Evolutionary conservation across 2,888 invertebrate genomes (phyloP).

Genomic region (Mantis religiosa): DNA sequence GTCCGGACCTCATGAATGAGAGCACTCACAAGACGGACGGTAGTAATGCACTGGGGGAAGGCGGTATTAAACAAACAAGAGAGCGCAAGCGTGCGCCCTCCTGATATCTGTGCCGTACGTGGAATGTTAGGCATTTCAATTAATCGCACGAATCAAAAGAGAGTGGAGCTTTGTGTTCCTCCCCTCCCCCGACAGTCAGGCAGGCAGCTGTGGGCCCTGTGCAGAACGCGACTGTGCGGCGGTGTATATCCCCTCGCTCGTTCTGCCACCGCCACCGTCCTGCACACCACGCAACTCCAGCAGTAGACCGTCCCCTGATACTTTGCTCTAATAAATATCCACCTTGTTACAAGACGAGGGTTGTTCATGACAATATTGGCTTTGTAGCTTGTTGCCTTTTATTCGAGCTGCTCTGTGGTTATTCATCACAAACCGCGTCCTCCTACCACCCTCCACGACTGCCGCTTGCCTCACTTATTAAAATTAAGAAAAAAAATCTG

Average conservation of each 20-base stretch:
- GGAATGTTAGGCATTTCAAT: constrained; percentile 40
- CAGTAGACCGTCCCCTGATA: neutral
- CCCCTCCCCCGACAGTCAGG: neutral
- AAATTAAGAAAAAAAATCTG: neutral
- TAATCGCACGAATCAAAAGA: constrained; percentile 36
- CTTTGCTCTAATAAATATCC: constrained; percentile 20
- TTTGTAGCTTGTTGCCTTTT: constrained; percentile 28
- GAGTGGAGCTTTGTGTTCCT: constrained; percentile 30
- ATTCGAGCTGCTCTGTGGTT: neutral
- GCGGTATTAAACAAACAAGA: neutral
- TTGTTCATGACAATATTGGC: constrained; percentile 29
- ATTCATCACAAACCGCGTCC: neutral
- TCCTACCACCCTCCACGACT: neutral
- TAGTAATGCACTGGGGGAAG: no score
- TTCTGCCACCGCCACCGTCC: no score
- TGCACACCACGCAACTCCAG: neutral
- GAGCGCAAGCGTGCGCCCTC: neutral
- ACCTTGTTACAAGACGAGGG: constrained; percentile 17
- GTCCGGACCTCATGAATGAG: no score
- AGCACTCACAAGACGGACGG: no score
- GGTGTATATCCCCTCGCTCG: no score
- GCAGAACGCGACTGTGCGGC: neutral
- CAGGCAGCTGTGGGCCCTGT: neutral
- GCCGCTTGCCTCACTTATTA: neutral
- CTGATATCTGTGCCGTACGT: constrained; percentile 22